Evolutionary conservation across 1,140 invertebrate species (phyloP).

Genomic region (Armadillidium nasatum): DNA sequence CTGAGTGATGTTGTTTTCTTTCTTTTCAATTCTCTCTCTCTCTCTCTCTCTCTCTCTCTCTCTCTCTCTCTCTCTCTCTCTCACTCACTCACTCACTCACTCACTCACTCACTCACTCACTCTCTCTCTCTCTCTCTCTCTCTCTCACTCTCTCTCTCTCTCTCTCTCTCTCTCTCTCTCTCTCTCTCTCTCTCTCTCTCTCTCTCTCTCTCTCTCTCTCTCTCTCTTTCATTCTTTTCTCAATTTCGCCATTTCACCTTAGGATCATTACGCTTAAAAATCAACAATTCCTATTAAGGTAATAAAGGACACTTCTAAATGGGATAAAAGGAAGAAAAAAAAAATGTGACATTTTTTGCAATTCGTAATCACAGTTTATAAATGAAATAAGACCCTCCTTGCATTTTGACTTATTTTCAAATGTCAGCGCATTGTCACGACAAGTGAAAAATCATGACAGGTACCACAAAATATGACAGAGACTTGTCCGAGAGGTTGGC

Average conservation of each 20-base stretch:
- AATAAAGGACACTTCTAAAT: background rate
- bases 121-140: background rate
- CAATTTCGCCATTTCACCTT: background rate
- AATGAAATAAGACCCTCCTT: background rate
- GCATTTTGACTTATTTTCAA: conserved; percentile 13
- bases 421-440: conserved; percentile 3
- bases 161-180: background rate
- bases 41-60: background rate
- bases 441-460: conserved; percentile 7
- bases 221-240: background rate
- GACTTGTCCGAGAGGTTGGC: conserved; percentile 1
- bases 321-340: background rate
- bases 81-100: too few relatives aligned
- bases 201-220: background rate
- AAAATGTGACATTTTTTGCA: conserved; percentile 8
- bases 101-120: too few relatives aligned
- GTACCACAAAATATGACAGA: conserved; percentile 10
- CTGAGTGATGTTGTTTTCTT: background rate
- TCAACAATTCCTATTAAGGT: background rate
- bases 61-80: background rate
- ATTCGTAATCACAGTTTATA: background rate
- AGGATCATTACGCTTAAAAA: background rate
- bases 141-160: background rate
- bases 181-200: background rate
- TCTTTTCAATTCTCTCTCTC: background rate